Base-by-base conservation (phyloP, 2,113 vertebrate genomes). In the Muntiacus muntjak region DNA sequence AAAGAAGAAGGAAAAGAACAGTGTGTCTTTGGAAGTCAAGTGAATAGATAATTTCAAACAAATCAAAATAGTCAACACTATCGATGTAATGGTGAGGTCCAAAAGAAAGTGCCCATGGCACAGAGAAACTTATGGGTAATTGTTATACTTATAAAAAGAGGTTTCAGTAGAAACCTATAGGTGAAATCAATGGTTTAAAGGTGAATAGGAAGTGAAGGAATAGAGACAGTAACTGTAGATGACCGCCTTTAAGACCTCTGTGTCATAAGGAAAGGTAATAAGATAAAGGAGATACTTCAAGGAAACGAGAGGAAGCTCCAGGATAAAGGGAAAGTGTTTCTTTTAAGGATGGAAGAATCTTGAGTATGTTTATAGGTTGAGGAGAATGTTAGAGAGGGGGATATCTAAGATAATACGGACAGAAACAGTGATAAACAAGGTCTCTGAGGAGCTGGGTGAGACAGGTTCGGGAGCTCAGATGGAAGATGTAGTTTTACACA, bases 31-130 rank as follows among this genome's bases (percentile, higher is more conserved):
- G 55, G n/a, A 87, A 91, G 47, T 85, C 30, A 93, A 91, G 30
- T 28, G n/a, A 96, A 45, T 33, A 88, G 21, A 96, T 30, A 83
- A 93, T 93, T 94, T 88, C 83, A 94, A 85, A 64, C 50, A 93
- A 54, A 82, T 1, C 7, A 26, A 76, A 89, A 47, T 58, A 67
- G 62, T 88, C 17, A 60, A 60, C n/a, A 71, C 57, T 55, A 47
- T 95, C 11, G 50, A 94, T 71, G 17, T 30, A 4, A 30, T 36
- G 97, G 40, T 88, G 33, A 96, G 7, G 7, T 89, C 57, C 52
- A 55, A 57, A 90, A 55, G 36, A 64, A 85, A 78, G 50, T 64
- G 6, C 1, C 36, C 9, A 54, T 52, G 45, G 45, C 26, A 67
- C 43, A 93, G 86, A 78, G 23, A 67, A 83, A 85, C 79, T 88